Conservation (phyloP, 2,888 invertebrate species). For the Automeris io region DNA sequence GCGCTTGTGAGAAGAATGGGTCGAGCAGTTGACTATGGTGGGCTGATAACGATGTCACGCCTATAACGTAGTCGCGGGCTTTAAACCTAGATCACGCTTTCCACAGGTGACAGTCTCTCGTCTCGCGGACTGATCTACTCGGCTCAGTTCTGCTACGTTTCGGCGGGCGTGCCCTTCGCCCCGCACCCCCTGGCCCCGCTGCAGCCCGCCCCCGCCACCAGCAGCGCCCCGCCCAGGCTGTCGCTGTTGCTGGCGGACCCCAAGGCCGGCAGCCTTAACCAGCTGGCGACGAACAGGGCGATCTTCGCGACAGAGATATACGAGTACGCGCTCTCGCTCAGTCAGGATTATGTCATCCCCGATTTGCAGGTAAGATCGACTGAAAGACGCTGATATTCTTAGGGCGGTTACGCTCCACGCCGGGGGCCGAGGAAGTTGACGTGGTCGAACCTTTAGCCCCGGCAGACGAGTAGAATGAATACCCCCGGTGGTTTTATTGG, state of each 20-base stretch:
- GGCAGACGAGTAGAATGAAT: too few relatives aligned
- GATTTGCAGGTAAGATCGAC: constrained; percentile 89
- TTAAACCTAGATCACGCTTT: too few relatives aligned
- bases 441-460: too few relatives aligned
- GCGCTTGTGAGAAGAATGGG: too few relatives aligned
- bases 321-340: constrained; percentile 92
- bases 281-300: constrained; percentile 88
- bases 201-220: constrained; percentile 25
- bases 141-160: constrained; percentile 97
- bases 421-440: too few relatives aligned
- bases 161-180: constrained; percentile 83
- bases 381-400: too few relatives aligned
- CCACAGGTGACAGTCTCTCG: constrained; percentile 81
- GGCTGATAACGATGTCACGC: too few relatives aligned
- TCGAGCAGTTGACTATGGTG: too few relatives aligned
- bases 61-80: too few relatives aligned
- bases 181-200: constrained; percentile 52
- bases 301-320: constrained; percentile 97
- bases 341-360: constrained; percentile 82
- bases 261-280: constrained; percentile 77
- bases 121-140: constrained; percentile 90
- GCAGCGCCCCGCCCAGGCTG: constrained; percentile 75
- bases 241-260: constrained; percentile 87
- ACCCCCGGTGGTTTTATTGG: too few relatives aligned
- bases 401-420: too few relatives aligned